These are phyloP conservation scores for Calliopum simillimum DNA, from an alignment of 2,888 invertebrate species.

Conservation along the genomic window DNA sequence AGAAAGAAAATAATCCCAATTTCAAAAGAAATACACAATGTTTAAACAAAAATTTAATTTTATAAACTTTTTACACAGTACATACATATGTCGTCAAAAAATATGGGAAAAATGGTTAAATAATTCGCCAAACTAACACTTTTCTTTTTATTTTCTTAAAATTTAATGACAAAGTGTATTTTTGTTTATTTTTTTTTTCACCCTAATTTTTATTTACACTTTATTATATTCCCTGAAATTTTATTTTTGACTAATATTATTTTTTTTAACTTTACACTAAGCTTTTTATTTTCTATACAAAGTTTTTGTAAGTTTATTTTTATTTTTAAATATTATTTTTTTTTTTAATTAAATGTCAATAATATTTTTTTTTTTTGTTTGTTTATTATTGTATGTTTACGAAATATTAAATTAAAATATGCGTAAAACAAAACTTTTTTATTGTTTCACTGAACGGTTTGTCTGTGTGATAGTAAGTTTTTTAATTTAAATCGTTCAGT, in stretches of 20 bases:
- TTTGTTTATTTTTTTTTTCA: too few relatives aligned
- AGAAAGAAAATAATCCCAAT: too few relatives aligned
- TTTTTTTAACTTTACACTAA: neutral
- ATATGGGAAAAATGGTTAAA: too few relatives aligned
- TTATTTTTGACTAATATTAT: constrained; percentile 2
- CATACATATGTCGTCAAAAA: too few relatives aligned
- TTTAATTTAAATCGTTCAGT: constrained; percentile 61
- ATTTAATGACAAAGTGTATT: too few relatives aligned
- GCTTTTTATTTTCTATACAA: constrained; percentile 5
- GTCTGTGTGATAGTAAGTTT: constrained; percentile 68
- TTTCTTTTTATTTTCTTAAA: too few relatives aligned
- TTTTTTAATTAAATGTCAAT: constrained; percentile 1
- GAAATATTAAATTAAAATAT: constrained; percentile 1
- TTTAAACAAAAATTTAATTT: too few relatives aligned
- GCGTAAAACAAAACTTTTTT: constrained; percentile 23
- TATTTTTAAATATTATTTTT: neutral
- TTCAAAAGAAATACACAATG: too few relatives aligned
- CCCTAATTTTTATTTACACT: neutral
- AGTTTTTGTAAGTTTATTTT: neutral
- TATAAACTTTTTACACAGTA: too few relatives aligned
- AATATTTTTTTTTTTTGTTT: neutral
- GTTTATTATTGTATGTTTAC: neutral
- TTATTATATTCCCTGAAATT: neutral
- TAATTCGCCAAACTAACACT: too few relatives aligned
- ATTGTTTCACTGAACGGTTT: constrained; percentile 53